These are phyloP conservation scores for Dreissena rostriformis DNA, from an alignment of 1,140 invertebrate species.

Conservation along the genomic window DNA sequence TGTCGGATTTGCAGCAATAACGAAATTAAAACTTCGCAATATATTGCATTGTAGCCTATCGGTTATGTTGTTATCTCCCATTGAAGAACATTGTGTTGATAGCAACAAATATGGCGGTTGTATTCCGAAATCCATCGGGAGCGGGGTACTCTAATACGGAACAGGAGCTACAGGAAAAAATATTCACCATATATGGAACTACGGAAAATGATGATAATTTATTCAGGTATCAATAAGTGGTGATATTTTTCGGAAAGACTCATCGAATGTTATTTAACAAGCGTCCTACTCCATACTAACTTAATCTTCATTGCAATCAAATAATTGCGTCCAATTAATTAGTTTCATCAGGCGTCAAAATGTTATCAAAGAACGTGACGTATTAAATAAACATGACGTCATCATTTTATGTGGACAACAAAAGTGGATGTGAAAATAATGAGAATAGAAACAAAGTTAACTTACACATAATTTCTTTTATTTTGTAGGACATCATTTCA, in stretches of 20 bases:
- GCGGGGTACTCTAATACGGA: slow-evolving; percentile 64
- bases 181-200: slow-evolving; percentile 70
- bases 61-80: neutral
- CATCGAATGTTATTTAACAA: neutral
- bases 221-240: slow-evolving; percentile 64
- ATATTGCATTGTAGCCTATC: no score
- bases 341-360: neutral
- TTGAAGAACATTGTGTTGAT: slow-evolving; percentile 61
- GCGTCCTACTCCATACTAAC: neutral
- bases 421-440: no score
- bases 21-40: no score
- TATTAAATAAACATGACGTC: neutral
- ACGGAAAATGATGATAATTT: slow-evolving; percentile 66
- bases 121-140: slow-evolving; percentile 41
- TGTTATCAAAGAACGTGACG: neutral
- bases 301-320: neutral
- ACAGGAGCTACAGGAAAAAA: slow-evolving; percentile 71
- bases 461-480: no score
- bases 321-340: neutral
- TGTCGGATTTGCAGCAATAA: no score
- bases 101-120: slow-evolving; percentile 71
- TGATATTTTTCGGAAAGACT: neutral
- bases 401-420: no score
- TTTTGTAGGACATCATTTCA: no score
- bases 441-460: no score